Conservation (phyloP, 2,888 invertebrate species). For the Leptopilina syphax region DNA sequence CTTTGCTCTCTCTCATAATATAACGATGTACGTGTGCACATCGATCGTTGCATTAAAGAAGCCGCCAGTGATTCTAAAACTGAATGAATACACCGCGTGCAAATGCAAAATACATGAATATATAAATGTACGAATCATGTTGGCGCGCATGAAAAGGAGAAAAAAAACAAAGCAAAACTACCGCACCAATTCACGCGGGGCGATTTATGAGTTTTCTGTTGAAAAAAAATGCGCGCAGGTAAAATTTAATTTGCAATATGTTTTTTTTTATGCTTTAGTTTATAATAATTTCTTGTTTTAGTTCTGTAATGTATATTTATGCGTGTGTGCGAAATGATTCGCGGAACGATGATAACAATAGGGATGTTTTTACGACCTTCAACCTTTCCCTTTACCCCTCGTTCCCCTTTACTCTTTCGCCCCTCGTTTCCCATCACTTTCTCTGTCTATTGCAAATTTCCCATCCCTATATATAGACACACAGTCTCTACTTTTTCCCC, state of each 20-base stretch:
- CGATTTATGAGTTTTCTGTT: neutral
- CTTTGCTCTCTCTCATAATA: slow-evolving; percentile 14
- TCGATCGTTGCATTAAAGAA: slow-evolving; percentile 27
- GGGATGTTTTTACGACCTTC: slow-evolving; percentile 71
- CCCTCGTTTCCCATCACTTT: slow-evolving; percentile 35
- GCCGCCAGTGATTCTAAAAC: neutral
- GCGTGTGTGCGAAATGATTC: slow-evolving; percentile 65
- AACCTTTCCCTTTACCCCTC: slow-evolving; percentile 42
- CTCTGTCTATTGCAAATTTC: slow-evolving; percentile 46
- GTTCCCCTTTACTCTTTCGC: slow-evolving; percentile 35
- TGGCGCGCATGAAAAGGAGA: too few relatives aligned
- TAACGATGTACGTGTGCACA: slow-evolving; percentile 23
- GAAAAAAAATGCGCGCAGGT: too few relatives aligned
- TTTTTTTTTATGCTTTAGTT: slow-evolving; percentile 13
- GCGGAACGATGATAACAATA: slow-evolving; percentile 70
- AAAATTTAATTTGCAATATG: too few relatives aligned
- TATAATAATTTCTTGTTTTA: neutral
- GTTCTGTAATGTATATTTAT: neutral
- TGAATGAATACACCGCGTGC: neutral
- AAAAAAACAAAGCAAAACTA: neutral
- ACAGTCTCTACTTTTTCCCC: slow-evolving; percentile 46
- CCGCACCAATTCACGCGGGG: neutral
- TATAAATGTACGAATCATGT: neutral
- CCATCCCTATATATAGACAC: slow-evolving; percentile 17
- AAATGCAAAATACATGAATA: neutral